Evolutionary conservation across 2,113 vertebrate genomes (phyloP).

Genomic region (Eretmochelys imbricata): DNA sequence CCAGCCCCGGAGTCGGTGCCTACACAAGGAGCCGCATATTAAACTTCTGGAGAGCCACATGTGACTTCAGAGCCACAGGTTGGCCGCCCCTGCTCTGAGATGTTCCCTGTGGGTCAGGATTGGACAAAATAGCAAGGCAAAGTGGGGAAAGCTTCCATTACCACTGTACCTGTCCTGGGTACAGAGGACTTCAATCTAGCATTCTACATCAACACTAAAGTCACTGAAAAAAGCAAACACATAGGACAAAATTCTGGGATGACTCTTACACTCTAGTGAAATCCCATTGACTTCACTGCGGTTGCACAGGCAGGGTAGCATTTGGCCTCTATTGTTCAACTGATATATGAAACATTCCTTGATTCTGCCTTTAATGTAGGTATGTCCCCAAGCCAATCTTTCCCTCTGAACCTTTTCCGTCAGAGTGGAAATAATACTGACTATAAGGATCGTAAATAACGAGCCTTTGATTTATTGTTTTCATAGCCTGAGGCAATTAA

Average conservation of each 20-base stretch:
- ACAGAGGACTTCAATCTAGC: background rate
- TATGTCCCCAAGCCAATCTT: constrained; percentile 42
- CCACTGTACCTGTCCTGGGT: background rate
- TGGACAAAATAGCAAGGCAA: background rate
- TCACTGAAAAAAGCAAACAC: background rate
- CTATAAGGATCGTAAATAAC: constrained; percentile 60
- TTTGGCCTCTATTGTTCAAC: background rate
- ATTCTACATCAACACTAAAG: background rate
- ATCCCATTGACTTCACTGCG: constrained; percentile 42
- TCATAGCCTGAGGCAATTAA: constrained; percentile 61
- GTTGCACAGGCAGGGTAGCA: background rate
- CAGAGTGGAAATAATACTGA: background rate
- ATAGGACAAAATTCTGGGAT: background rate
- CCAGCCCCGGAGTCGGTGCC: no score
- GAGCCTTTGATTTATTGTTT: constrained; percentile 64
- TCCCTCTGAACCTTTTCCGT: constrained; percentile 50
- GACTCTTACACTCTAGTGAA: background rate
- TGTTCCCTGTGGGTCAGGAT: background rate
- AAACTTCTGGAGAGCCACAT: no score
- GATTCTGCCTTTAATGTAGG: constrained; percentile 9
- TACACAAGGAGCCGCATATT: no score
- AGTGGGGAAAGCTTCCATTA: background rate
- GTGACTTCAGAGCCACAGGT: no score
- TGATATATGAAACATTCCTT: background rate
- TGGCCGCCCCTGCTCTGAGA: background rate